These are phyloP conservation scores for Ciconia nigra DNA, from an alignment of 2,797 vertebrate species.

Conservation along the genomic window DNA sequence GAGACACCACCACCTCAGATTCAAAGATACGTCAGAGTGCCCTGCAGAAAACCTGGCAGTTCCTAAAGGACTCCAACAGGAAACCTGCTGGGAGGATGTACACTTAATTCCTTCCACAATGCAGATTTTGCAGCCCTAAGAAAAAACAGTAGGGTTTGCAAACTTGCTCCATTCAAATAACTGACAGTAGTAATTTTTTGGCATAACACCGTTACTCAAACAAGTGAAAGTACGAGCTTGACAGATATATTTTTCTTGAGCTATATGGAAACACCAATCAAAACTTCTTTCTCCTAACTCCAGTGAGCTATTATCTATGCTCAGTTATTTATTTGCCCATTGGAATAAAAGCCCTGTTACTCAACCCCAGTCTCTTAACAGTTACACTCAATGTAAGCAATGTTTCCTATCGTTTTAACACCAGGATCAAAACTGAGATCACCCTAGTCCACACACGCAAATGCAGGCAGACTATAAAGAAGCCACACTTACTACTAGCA, in stretches of 20 bases:
- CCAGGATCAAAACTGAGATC: background rate
- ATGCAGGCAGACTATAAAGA: background rate
- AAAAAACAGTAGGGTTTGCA: accelerated
- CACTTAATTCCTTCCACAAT: background rate
- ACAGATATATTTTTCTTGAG: background rate
- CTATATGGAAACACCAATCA: background rate
- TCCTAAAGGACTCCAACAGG: background rate
- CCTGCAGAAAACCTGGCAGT: background rate
- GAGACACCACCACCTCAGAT: background rate
- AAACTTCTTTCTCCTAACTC: background rate
- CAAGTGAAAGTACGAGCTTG: background rate
- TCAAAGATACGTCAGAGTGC: background rate
- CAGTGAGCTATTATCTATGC: background rate
- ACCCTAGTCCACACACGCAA: background rate
- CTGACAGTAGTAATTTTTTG: background rate
- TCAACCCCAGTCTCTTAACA: background rate
- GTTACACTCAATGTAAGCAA: background rate
- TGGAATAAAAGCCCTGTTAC: background rate
- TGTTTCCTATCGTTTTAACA: background rate
- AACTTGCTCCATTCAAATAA: background rate
- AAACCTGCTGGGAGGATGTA: background rate
- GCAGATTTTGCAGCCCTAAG: background rate
- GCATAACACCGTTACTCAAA: background rate
- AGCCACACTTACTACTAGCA: background rate
- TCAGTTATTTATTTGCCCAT: background rate